Base-by-base conservation (phyloP, 2,113 vertebrate species). In the Rynchops niger region DNA sequence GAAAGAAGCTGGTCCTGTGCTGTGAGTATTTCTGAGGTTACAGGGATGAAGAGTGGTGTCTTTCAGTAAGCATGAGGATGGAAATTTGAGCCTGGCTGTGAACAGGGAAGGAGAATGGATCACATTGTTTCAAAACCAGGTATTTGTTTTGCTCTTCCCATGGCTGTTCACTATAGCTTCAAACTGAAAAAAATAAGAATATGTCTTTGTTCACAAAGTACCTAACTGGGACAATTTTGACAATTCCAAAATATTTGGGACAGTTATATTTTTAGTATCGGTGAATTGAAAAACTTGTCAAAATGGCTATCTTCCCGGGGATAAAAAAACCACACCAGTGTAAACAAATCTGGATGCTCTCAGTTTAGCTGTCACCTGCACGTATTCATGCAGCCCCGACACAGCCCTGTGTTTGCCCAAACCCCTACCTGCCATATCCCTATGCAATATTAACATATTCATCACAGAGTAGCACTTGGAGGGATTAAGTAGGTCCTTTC, bases 181-280 rank as follows among this genome's bases (percentile, higher is more conserved):
- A 50, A 73, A 58, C n/a, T 25, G 18, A 27, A 49, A 49, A 72
- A 92, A 58, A 50, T 1, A 7, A 34, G 20, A 81, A 30, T 21
- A 38, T 22, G 9, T 43, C 73, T 72, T 82, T 63, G 49, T 67
- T 87, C 70, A 65, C 10, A 0, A 38, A 84, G 22, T 63, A 55
- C 69, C 30, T 82, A 89, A 93, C 77, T 89, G 89, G 86, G 81
- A 26, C 65, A 56, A 34, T 79, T 91, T 1, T 53, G 81, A 40
- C 65, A 79, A 43, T 72, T 89, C 65, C 61, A 89, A 42, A 72
- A 79, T 76, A 73, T 47, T 72, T 69, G 56, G 77, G 65, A 82
- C n/a, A 43, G 65, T 34, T 95, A 10, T 71, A 89, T 91, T 96
- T 95, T 94, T 79, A 82, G 69, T 55, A 79, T 52, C 67, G 73